Percentiles rank a stretch among this genome's conserved stretches.
phyloP scores from a whole-genome alignment of 2,888 invertebrate genomes.

The Trissolcus brochymenae region DNA sequence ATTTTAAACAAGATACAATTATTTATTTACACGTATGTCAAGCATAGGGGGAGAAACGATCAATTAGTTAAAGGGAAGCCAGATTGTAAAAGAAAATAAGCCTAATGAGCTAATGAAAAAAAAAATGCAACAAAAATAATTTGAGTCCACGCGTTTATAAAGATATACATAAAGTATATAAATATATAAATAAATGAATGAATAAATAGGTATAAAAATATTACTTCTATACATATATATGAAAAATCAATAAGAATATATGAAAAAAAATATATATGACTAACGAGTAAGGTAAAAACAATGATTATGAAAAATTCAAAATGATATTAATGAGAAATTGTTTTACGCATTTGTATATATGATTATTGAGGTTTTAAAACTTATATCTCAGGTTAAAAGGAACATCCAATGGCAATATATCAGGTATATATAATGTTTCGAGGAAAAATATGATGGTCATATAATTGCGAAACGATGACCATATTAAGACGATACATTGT shows the following conservation, averaged over 20 bases:
- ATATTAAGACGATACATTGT: too few relatives aligned
- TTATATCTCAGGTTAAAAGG: conserved; percentile 68
- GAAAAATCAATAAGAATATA: conserved; percentile 59
- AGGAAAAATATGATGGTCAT: too few relatives aligned
- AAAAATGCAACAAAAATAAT: conserved; percentile 60
- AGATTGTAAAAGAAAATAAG: conserved; percentile 44
- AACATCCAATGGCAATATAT: too few relatives aligned
- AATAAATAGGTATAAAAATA: conserved; percentile 69
- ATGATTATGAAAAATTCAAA: conserved; percentile 65
- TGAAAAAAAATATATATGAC: conserved; percentile 56
- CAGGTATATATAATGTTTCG: too few relatives aligned
- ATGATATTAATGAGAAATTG: conserved; percentile 70
- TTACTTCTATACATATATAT: conserved; percentile 66
- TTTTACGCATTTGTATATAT: conserved; percentile 76
- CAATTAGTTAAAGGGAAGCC: conserved; percentile 67
- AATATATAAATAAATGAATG: conserved; percentile 64
- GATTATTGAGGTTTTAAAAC: conserved; percentile 75
- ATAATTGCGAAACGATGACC: too few relatives aligned
- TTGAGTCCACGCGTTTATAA: conserved; percentile 74
- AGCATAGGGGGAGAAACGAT: conserved; percentile 64
- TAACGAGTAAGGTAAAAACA: conserved; percentile 59
- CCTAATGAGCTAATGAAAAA: conserved; percentile 50
- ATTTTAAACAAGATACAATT: conserved; percentile 31
- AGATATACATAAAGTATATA: conserved; percentile 68
- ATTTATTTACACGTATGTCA: conserved; percentile 56